Evolutionary conservation across 1,140 invertebrate species (phyloP).

Genomic region (Globodera rostochiensis): DNA sequence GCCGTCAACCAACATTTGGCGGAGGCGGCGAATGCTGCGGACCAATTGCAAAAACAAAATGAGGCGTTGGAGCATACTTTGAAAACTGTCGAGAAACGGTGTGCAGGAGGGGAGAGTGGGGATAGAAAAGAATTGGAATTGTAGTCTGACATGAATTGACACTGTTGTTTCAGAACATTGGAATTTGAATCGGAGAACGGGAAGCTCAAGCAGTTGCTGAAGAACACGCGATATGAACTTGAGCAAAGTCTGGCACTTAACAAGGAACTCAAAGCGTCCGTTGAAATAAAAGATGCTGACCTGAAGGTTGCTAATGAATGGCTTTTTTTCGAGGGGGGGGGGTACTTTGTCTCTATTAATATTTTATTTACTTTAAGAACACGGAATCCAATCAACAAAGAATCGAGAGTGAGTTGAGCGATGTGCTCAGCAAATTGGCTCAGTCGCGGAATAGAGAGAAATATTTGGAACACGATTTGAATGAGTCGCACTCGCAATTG

Average conservation of each 20-base stretch:
- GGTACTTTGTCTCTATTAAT: not conserved
- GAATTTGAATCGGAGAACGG: constrained; percentile 7
- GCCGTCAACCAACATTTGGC: constrained; percentile 6
- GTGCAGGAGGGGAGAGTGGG: not conserved
- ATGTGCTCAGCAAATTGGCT: constrained; percentile 11
- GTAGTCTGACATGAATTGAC: not conserved
- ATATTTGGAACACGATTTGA: constrained; percentile 28
- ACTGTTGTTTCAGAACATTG: not conserved
- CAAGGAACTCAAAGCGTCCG: not conserved
- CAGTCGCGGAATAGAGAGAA: constrained; percentile 24
- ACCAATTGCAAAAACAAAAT: constrained; percentile 15
- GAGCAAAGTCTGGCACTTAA: constrained; percentile 3
- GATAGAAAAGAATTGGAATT: not conserved
- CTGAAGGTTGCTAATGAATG: constrained; percentile 11
- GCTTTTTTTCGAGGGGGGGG: too few relatives aligned
- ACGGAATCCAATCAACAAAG: not conserved
- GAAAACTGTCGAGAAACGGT: constrained; percentile 10
- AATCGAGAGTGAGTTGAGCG: not conserved
- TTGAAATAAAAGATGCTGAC: not conserved
- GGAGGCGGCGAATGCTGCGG: constrained; percentile 18
- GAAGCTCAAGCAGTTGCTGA: not conserved
- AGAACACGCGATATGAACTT: constrained; percentile 16
- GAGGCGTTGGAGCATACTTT: constrained; percentile 9
- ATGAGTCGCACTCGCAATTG: constrained; percentile 19
- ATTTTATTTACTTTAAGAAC: constrained; percentile 10